These are phyloP conservation scores for Penelope pileata DNA, from an alignment of 2,113 vertebrate species.

Conservation along the genomic window DNA sequence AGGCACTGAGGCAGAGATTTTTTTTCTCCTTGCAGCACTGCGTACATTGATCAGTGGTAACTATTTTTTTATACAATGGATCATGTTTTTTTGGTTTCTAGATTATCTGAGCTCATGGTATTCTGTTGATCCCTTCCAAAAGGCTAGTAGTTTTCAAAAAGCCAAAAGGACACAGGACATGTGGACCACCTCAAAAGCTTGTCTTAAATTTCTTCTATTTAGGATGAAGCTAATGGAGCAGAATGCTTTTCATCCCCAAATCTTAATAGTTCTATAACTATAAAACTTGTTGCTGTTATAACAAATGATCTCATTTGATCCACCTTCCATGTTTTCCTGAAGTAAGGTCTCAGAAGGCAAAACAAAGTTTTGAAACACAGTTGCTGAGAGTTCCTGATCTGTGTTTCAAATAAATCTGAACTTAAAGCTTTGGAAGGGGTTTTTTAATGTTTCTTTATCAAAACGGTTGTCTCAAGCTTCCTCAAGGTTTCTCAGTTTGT, in stretches of 20 bases:
- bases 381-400: not conserved
- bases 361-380: not conserved
- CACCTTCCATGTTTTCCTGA: not conserved
- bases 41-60: not conserved
- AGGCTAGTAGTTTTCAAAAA: not conserved
- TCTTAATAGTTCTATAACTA: not conserved
- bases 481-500: not conserved
- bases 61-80: not conserved
- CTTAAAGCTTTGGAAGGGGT: not conserved
- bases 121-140: not conserved
- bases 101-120: not conserved
- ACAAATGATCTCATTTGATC: not conserved
- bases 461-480: not conserved
- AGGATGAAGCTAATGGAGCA: not conserved
- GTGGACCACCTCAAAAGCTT: not conserved
- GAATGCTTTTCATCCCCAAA: not conserved
- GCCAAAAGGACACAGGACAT: not conserved
- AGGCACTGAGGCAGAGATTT: not conserved
- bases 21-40: not conserved
- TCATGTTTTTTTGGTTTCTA: not conserved
- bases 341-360: not conserved
- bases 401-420: not conserved
- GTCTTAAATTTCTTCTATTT: not conserved
- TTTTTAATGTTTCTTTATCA: not conserved
- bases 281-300: not conserved